phyloP scores from a whole-genome alignment of 2,113 vertebrate species.

The Heterocephalus glaber region DNA sequence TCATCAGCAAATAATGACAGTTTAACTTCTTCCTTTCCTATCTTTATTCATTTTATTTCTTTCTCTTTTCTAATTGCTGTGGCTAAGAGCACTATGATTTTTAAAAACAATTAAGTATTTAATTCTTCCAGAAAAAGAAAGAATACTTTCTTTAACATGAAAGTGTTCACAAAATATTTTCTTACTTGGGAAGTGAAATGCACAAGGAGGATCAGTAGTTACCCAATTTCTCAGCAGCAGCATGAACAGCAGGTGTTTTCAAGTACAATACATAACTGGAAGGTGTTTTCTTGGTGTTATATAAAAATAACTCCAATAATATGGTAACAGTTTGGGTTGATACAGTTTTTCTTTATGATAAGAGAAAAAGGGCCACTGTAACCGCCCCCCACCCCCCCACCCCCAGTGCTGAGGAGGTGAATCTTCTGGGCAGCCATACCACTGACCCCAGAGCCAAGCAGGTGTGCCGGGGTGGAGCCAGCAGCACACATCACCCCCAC shows the following conservation, averaged over 20 bases:
- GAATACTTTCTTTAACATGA: background rate
- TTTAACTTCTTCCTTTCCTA: no score
- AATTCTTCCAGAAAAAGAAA: conserved; percentile 17
- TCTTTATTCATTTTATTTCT: no score
- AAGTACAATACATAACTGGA: accelerated
- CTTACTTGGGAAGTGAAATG: background rate
- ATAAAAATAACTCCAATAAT: background rate
- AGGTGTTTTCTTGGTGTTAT: background rate
- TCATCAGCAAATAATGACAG: no score
- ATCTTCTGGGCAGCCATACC: no score
- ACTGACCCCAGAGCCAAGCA: no score
- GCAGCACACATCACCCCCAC: no score
- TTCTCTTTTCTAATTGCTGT: no score
- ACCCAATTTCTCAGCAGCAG: background rate
- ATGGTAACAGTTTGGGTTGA: background rate
- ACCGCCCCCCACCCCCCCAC: no score
- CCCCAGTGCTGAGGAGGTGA: no score
- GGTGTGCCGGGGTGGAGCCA: no score
- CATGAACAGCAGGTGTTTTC: background rate
- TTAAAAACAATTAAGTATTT: background rate
- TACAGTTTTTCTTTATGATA: background rate
- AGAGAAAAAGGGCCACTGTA: no score
- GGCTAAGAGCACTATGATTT: background rate
- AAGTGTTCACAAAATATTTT: background rate
- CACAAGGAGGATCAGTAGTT: background rate